Base-by-base conservation (phyloP, 2,797 vertebrate species). In the Prionace glauca region DNA sequence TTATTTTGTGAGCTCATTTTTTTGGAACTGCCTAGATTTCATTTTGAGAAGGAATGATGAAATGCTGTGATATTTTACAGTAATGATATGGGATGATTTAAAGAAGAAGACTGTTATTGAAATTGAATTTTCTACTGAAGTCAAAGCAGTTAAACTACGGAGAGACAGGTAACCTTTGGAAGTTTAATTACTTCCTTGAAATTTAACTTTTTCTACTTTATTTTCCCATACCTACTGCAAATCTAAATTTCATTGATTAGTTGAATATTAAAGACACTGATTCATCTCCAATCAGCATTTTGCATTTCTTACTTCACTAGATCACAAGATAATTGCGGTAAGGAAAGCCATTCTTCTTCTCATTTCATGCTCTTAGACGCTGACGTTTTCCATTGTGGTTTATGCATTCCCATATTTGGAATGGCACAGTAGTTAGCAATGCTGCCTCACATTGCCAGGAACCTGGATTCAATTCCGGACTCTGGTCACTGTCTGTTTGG, bases 71-170 rank as follows among this genome's bases (percentile, higher is more conserved):
- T 95, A 50, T 96, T 96, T 2, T 3, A 20, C 41, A 99, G 99
- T 99, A 96, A 99, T 99, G 99, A 99, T 99, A 97, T 99, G 99
- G 99, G 99, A 99, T 94, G 99, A 99, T 97, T 97, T 99, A 96
- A 99, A 99, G 97, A 99, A 99, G 98, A 99, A 99, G 97, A 99
- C 99, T 0, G 99, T 99, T 84, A 99, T 99, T 67, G 99, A 99
- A 97, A 99, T 99, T 0, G 99, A 99, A 96, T 99, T 99, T 97
- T 99, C 99, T 12, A 99, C 99, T 45, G 99, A 99, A 97, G 99
- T 99, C 94, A 99, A 99, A 97, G 99, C 99, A 0, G 99, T 99
- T 96, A 99, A 99, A 96, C 97, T 99, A 96, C 98, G 99, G 93
- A 98, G 99, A 96, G 99, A 99, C 97, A 98, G 99, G 99, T 99